Evolutionary conservation across 2,888 invertebrate genomes (phyloP), one percentile per base, ranked within the genome.

Genomic region (Mythimna impura): DNA sequence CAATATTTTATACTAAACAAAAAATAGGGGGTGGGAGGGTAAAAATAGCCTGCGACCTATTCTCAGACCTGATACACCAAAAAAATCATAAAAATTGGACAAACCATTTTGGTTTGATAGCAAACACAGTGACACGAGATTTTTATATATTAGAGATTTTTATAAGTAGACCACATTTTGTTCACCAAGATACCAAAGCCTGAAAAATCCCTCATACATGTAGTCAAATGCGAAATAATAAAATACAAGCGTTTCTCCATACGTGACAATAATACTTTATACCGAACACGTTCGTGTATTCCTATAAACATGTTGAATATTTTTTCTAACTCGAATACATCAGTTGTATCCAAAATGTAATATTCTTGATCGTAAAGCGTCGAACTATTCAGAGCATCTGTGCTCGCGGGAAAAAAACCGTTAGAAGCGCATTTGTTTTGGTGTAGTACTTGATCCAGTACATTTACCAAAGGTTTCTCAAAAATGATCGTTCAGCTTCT

Each of bases 321-420:
- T 80, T 81, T 85, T 87, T 81, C 71, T 64, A 55, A 54, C 67
- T 72, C 76, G 10, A 71, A 80, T 76, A 82, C 84, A 80, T 87
- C 84, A 86, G 80, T 83, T 85, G 87, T 88, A 88, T 87, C 88
- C 86, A 68, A 87, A 91, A 90, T 80, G 87, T 89, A 91, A 91
- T 91, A 91, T 90, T 90, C 87, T 84, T 87, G 88, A 88, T 91
- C 89, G 90, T 91, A 91, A 91, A 91, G 64, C 86, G 87, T 83
- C 83, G 86, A 90, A 89, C 91, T 90, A 92, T 92, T 91, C 87
- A 78, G 86, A 87, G 76, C 91, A 92, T 89, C 90, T 91, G 91
- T 86, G 91, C 78, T 84, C 85, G 73, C 71, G 76, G 81, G 80
- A 89, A 91, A 89, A 43, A 90, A 89, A 84, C 75, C 72, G 65